A percentile compares a stretch with the other conserved stretches of the same genome.
Conservation (phyloP, 2,888 invertebrate genomes). For the Cheilosia pagana region DNA sequence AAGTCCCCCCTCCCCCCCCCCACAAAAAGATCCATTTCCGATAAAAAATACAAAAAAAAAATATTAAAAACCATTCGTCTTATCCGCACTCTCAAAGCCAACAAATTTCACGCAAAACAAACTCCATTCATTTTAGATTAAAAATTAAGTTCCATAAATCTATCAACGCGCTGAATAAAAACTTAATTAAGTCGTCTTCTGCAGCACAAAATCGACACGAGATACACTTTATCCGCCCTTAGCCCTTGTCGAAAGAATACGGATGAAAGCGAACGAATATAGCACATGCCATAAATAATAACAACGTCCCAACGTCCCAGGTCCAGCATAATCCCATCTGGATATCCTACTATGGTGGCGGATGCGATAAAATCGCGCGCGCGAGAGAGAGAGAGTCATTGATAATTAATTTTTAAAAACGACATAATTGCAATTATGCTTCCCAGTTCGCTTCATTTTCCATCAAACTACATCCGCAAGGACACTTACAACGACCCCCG, state of each 20-base stretch:
- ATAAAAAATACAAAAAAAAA: no score
- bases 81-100: background rate
- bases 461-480: slow-evolving; percentile 52
- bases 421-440: slow-evolving; percentile 73
- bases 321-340: slow-evolving; percentile 48
- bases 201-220: slow-evolving; percentile 6
- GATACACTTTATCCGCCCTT: slow-evolving; percentile 22
- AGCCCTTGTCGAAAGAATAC: slow-evolving; percentile 6
- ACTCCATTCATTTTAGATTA: slow-evolving; percentile 10
- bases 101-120: background rate
- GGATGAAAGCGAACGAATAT: slow-evolving; percentile 10
- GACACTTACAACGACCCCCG: slow-evolving; percentile 26
- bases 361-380: slow-evolving; percentile 47
- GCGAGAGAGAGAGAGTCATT: slow-evolving; percentile 27
- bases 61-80: slow-evolving; percentile 2
- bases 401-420: slow-evolving; percentile 73
- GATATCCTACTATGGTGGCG: slow-evolving; percentile 7
- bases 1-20: no score
- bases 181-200: slow-evolving; percentile 44
- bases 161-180: slow-evolving; percentile 34
- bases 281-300: slow-evolving; percentile 58
- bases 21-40: no score
- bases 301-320: slow-evolving; percentile 36
- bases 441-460: slow-evolving; percentile 59
- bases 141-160: slow-evolving; percentile 17